Evolutionary conservation across 2,888 invertebrate species (phyloP), one percentile per base, ranked within the genome.

Genomic region (Papilio demoleus): DNA sequence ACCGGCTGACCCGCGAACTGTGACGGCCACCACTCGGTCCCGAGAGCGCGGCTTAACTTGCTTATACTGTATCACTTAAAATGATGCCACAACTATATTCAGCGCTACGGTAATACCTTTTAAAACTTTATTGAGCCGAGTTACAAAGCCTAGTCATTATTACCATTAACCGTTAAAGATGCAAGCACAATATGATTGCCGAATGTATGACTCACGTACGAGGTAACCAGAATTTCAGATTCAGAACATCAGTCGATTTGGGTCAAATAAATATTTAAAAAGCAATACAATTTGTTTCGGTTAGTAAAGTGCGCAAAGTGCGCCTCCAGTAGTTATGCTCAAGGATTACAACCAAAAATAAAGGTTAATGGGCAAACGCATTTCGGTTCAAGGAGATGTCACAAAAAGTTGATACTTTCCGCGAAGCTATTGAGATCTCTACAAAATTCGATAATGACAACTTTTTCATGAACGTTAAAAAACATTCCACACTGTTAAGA

Each of bases 291-390:
- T 24, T 22, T 24, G 50, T 50, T 12, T 12, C 24, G 5, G 24
- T n/a, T 42, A 38, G 38, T n/a, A n/a, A n/a, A n/a, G n/a, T n/a
- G 11, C 22, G 11, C n/a, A n/a, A 11, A 24, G 22, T 14, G 12
- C 14, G 50, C 14, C 27, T 27, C 50, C 14, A 53, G 8, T 8
- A 53, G 53, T 3, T n/a, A 53, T n/a, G 14, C 24, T 24, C 53
- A 53, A 53, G 27, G 24, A 53, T 53, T 24, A 27, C 53, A n/a
- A 53, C 27, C 27, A 53, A 50, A 50, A 53, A 53, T 53, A 53
- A 53, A 53, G 53, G 53, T 53, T 53, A 53, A 53, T 53, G 53
- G 27, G 53, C 53, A 53, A 53, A 53, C 27, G 27, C 24, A 24
- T 53, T 53, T 27, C 27, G 5, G 53, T 27, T 53, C 53, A 53